A percentile compares a stretch with the other conserved stretches of the same genome.
Evolutionary conservation across 2,797 vertebrate species (phyloP).

Genomic region (Iguana delicatissima): DNA sequence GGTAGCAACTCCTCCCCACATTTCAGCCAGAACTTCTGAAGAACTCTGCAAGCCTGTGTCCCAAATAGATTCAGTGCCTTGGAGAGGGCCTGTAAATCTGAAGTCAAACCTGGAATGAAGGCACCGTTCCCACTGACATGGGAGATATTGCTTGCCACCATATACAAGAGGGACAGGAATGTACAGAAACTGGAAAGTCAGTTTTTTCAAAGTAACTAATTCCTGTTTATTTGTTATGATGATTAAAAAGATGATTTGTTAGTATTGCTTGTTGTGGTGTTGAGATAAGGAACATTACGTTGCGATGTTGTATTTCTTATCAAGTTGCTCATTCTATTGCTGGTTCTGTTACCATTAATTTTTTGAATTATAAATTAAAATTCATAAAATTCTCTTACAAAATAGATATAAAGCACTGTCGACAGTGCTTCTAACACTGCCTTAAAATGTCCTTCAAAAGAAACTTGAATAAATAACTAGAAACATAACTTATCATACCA

Average conservation of each 20-base stretch:
- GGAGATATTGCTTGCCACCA: too few species aligned
- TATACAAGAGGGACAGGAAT: too few species aligned
- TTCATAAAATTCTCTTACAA: too few species aligned
- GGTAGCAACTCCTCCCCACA: too few species aligned
- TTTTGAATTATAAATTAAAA: background rate
- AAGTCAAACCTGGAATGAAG: too few species aligned
- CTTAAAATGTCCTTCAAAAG: background rate
- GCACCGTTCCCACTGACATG: too few species aligned
- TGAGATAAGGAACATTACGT: background rate
- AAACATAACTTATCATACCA: background rate
- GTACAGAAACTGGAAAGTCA: too few species aligned
- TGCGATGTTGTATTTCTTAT: too few species aligned
- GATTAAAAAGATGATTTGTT: background rate
- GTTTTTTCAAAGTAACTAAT: background rate
- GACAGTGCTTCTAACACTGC: background rate
- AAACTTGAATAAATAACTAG: background rate
- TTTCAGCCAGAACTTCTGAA: too few species aligned
- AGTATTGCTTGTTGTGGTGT: background rate
- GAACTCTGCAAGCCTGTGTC: too few species aligned
- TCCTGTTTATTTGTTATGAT: background rate
- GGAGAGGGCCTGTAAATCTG: too few species aligned
- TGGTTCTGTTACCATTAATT: background rate
- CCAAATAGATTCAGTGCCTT: too few species aligned
- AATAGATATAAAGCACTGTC: background rate
- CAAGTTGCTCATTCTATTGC: background rate